Base-by-base conservation (phyloP, 2,113 vertebrate genomes). In the Tragulus kanchil region DNA sequence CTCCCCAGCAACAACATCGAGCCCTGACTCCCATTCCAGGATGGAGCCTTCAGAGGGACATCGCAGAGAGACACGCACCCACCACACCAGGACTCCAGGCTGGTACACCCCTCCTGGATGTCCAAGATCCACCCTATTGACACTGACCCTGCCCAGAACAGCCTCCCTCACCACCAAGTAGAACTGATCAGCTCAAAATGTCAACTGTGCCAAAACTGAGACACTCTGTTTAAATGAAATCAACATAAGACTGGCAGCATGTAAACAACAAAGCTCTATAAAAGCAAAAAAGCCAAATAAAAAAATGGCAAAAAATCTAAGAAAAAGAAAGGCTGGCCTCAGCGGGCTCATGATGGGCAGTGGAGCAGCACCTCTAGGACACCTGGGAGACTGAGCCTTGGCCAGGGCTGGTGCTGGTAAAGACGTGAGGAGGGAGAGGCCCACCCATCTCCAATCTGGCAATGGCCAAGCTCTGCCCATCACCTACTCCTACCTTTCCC, bases 51-150 rank as follows among this genome's bases (percentile, higher is more conserved):
- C 7, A 58, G 9, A 23, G 88, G 16, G 15, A 48, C 67, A 71
- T 26, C 2, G 6, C 23, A 82, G 31, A 78, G 3, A 23, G 28
- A 67, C 67, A 6, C 0, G 1, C 16, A 31, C 26, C 7, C 73
- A 31, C 69, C 83, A 48, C 0, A 54, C 36, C 3, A 54, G 23
- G 5, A n/a, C 48, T n/a, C 73, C 90, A 95, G 31, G 56, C 45
- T 26, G 8, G 15, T 9, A 31, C 1, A 9, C n/a, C n/a, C 16
- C 42, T 58, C 31, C 64, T 21, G 25, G 36, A 64, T 83, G 19
- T 21, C 25, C 45, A 58, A 50, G 16, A 21, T 3, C 23, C 0
- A 0, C 36, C 45, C 31, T 12, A 0, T 5, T 75, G 36, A 87
- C 65, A 26, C 48, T 17, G 5, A 11, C 28, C 77, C 67, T 4